These are phyloP conservation scores for Trichopoda pennipes DNA, from an alignment of 2,888 invertebrate genomes.

Conservation along the genomic window DNA sequence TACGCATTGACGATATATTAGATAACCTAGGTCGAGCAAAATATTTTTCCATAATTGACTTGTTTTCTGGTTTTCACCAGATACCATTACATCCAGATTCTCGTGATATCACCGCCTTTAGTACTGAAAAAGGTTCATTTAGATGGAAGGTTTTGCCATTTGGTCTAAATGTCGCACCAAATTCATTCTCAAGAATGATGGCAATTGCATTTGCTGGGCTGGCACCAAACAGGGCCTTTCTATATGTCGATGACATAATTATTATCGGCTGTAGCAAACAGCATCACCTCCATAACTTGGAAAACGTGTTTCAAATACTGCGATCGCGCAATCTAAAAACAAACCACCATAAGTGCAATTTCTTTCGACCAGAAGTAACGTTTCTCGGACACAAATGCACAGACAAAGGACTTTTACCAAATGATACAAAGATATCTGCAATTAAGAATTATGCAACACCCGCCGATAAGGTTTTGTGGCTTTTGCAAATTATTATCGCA, in stretches of 20 bases:
- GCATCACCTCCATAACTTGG: slow-evolving; percentile 41
- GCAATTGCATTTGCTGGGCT: slow-evolving; percentile 69
- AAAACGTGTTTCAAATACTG: slow-evolving; percentile 41
- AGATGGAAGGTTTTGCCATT: slow-evolving; percentile 66
- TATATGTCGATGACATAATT: slow-evolving; percentile 71
- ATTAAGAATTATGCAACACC: slow-evolving; percentile 26
- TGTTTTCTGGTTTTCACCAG: slow-evolving; percentile 18
- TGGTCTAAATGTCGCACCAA: slow-evolving; percentile 68
- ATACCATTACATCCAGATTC: slow-evolving; percentile 6
- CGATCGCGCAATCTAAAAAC: slow-evolving; percentile 41
- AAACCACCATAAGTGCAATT: slow-evolving; percentile 21
- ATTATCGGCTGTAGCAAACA: slow-evolving; percentile 35
- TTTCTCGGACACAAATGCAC: slow-evolving; percentile 54
- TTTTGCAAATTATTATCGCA: slow-evolving; percentile 38
- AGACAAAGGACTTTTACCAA: slow-evolving; percentile 41
- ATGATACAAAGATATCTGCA: slow-evolving; percentile 33
- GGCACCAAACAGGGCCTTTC: slow-evolving; percentile 40
- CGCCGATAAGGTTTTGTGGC: slow-evolving; percentile 36
- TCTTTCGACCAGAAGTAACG: slow-evolving; percentile 36
- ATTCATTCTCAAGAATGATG: slow-evolving; percentile 69
- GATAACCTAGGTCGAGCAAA: slow-evolving; percentile 1
- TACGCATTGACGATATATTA: slow-evolving; percentile 7
- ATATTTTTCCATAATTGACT: no score
- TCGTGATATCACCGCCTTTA: slow-evolving; percentile 8
- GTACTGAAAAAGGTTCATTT: slow-evolving; percentile 1